Evolutionary conservation across 92 coral and sea anemone species (phyloP), one percentile per base, ranked within the genome.

Genomic region (Metridium senile): DNA sequence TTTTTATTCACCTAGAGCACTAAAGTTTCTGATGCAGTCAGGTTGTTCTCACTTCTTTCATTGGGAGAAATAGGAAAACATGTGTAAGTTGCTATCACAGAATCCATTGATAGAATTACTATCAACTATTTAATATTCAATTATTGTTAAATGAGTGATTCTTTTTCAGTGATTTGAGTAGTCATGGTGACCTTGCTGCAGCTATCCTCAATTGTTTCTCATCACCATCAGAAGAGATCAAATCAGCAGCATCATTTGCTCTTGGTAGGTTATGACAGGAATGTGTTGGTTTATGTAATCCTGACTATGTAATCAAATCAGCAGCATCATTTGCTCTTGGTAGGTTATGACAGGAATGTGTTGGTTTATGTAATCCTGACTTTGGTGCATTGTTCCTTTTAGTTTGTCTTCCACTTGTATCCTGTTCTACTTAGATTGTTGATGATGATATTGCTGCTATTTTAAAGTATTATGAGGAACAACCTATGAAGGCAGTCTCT

Each of bases 11-110:
- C 49, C 29, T 78, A 95, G 99, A 92, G 83, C 51, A 72, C 92
- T 59, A 95, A 87, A 45, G 90, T 86, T 52, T 59, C 91, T 8
- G 99, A 95, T 79, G 85, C 99, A 0, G 95, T 95, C 29, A 84
- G 97, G 29, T 65, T 95, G 65, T 95, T 95, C 71, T 95, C 99
- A 0, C 91, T 95, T 16, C 86, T 95, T 39, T 89, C 99, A 0
- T 88, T 95, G 68, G 99, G 99, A n/a, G 99, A 95, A 72, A 93
- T 95, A 58, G 99, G 99, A 71, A 87, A 97, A 79, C 97, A 95
- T 70, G 79, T 92, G 99, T 95, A 70, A 87, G 97, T 91, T 64
- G 0, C 17, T 30, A 4, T 30, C 11, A 43, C 46, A 18, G 58
- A 22, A 58, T n/a, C 16, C 16, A 45, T 45, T 45, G 51, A 16